Base-by-base conservation (phyloP, 2,797 vertebrate genomes). In the Sylvilagus floridanus region DNA sequence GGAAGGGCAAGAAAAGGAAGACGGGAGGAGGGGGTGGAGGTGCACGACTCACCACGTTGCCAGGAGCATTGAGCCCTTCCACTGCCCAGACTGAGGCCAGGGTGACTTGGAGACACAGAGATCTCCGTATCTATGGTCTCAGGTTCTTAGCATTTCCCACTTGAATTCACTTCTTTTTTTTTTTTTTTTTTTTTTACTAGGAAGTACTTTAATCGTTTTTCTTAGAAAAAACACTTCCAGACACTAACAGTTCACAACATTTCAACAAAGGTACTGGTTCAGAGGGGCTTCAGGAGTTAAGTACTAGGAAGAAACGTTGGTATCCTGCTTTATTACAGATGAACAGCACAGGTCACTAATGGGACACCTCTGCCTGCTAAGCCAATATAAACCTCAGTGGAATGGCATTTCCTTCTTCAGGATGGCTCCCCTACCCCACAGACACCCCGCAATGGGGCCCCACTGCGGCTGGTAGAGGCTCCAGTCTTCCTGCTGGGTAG, bases 181-280 rank as follows among this genome's bases (percentile, higher is more conserved):
- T n/a, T n/a, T n/a, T n/a, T n/a, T n/a, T n/a, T n/a, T n/a, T n/a
- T n/a, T n/a, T n/a, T n/a, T 91, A 76, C 77, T 86, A 96, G 95
- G 93, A 95, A 96, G 84, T 92, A 96, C n/a, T 97, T 97, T 96
- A 96, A 96, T 97, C 0, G 32, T 96, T 97, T 96, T 94, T 96
- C 88, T 90, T 88, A 94, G 93, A 69, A 90, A 95, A 96, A 86
- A 84, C 8, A 9, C 42, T 47, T 87, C 24, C 50, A 93, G 76
- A 91, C 87, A 96, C 62, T 83, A 69, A 96, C 77, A 93, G 84
- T 94, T 96, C 77, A 94, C 82, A 77, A 92, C 81, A 91, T 93
- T 93, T 95, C 69, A 95, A 84, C 72, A 81, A 88, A 96, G 52
- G 52, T 81, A 93, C 85, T 95, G 50, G 83, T 73, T 94, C 52